phyloP scores from a whole-genome alignment of 2,797 vertebrate genomes.

The Simalia tracyae region DNA sequence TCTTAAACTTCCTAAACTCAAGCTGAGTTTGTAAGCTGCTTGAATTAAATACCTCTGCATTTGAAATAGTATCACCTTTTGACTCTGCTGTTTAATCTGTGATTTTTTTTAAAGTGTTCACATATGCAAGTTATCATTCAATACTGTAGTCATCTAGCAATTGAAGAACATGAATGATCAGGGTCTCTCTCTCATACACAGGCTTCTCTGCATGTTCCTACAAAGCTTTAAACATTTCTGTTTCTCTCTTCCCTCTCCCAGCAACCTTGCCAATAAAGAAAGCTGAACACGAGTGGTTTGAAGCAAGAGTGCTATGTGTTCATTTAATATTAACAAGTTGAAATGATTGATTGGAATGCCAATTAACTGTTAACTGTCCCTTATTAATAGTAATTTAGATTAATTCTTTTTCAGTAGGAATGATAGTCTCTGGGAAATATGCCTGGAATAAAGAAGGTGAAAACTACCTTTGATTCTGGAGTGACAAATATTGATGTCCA shows the following conservation, averaged over 20 bases:
- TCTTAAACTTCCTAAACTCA: background rate
- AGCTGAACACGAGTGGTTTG: slow-evolving; percentile 30
- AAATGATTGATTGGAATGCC: slow-evolving; percentile 73
- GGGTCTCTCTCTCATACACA: background rate
- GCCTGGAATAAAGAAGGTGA: slow-evolving; percentile 55
- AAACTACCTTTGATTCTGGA: background rate
- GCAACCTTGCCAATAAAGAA: slow-evolving; percentile 56
- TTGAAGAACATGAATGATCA: background rate
- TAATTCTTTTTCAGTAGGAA: slow-evolving; percentile 59
- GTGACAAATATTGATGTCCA: background rate
- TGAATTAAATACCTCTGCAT: background rate
- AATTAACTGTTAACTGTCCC: slow-evolving; percentile 70
- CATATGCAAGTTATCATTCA: background rate
- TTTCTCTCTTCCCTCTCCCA: slow-evolving; percentile 8
- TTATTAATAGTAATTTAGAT: slow-evolving; percentile 74
- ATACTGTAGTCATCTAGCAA: background rate
- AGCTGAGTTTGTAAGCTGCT: background rate
- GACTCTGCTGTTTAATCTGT: background rate
- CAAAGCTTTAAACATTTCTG: background rate
- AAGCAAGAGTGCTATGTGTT: slow-evolving; percentile 56
- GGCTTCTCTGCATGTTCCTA: background rate
- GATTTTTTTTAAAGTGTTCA: background rate
- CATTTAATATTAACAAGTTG: slow-evolving; percentile 73
- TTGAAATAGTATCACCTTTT: background rate
- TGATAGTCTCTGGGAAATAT: slow-evolving; percentile 44